Conservation (phyloP, 2,113 vertebrate genomes). For the Neotragus pygmaeus region DNA sequence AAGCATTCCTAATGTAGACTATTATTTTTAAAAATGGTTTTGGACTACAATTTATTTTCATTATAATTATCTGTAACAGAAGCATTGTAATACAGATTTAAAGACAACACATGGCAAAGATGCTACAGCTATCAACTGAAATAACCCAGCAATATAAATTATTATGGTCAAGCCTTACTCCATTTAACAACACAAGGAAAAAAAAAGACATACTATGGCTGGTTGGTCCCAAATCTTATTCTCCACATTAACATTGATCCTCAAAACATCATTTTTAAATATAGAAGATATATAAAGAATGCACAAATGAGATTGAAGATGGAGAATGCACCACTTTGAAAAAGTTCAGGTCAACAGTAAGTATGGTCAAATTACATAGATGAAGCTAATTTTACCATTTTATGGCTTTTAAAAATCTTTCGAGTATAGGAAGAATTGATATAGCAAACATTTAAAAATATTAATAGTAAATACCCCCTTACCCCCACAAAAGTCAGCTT, state of each 20-base stretch:
- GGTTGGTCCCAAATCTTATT: background rate
- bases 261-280: background rate
- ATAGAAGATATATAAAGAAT: background rate
- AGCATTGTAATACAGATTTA: background rate
- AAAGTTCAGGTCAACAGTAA: background rate
- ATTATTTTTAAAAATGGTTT: background rate
- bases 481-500: background rate
- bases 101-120: background rate
- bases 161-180: background rate
- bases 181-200: background rate
- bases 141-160: background rate
- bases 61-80: background rate
- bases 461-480: background rate
- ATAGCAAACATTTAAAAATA: background rate
- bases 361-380: background rate
- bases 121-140: background rate
- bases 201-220: background rate
- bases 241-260: background rate
- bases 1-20: background rate
- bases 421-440: background rate
- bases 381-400: background rate
- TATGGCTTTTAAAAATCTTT: background rate
- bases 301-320: background rate
- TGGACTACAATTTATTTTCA: background rate
- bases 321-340: background rate